Evolutionary conservation across 2,888 invertebrate species (phyloP).

Genomic region (Scaeva pyrastri): DNA sequence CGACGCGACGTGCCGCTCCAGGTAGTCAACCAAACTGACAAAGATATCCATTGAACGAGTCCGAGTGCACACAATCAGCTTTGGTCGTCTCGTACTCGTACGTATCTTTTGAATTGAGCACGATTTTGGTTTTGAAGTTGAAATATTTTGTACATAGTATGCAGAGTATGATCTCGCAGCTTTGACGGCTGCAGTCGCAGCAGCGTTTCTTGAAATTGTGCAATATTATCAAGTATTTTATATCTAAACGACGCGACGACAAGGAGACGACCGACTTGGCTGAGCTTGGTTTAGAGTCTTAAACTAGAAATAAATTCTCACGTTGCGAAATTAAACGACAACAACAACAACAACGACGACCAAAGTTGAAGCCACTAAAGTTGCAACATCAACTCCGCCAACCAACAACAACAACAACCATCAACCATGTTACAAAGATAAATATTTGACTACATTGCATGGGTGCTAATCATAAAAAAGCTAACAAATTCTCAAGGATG

Average conservation of each 20-base stretch:
- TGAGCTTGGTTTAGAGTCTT: not conserved
- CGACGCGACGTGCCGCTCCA: too few relatives aligned
- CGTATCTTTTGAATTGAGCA: conserved; percentile 55
- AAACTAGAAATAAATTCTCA: conserved; percentile 44
- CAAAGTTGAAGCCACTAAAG: not conserved
- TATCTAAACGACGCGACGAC: conserved; percentile 17
- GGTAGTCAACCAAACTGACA: conserved; percentile 26
- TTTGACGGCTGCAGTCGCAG: conserved; percentile 11
- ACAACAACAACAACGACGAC: conserved; percentile 23
- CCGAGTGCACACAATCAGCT: conserved; percentile 24
- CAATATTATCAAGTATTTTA: conserved; percentile 57
- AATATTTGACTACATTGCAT: conserved; percentile 45
- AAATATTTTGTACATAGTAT: conserved; percentile 24
- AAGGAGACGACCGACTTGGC: conserved; percentile 3
- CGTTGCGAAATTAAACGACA: conserved; percentile 28
- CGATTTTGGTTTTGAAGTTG: conserved; percentile 39
- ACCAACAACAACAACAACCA: not conserved
- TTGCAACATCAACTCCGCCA: conserved; percentile 2
- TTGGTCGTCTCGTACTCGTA: not conserved
- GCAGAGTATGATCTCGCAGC: conserved; percentile 20
- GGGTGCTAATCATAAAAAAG: conserved; percentile 46
- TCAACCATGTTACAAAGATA: conserved; percentile 22
- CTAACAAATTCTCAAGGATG: conserved; percentile 42
- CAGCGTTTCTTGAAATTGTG: conserved; percentile 44
- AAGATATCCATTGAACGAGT: conserved; percentile 36